These are phyloP conservation scores for Magallana nippona DNA, from an alignment of 2,888 invertebrate species.

Conservation along the genomic window DNA sequence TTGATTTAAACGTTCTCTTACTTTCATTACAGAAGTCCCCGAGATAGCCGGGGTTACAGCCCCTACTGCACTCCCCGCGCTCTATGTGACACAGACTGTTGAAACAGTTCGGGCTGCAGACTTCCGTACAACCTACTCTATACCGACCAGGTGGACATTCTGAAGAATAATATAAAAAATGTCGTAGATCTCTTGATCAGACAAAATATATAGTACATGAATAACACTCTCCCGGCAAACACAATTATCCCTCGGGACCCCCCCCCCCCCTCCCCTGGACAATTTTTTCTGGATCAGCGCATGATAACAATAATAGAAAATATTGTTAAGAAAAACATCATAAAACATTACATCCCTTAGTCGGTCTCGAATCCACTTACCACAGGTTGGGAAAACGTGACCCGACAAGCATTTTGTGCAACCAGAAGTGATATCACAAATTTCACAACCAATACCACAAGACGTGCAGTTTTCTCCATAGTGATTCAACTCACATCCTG, in stretches of 20 bases:
- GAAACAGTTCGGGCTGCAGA: neutral
- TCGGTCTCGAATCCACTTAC: neutral
- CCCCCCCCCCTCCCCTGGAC: too few relatives aligned
- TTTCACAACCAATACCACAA: conserved; percentile 11
- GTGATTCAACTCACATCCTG: conserved; percentile 2
- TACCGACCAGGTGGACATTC: neutral
- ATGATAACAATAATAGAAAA: neutral
- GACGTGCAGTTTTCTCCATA: neutral
- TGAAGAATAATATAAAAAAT: neutral
- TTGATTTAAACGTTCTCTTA: neutral
- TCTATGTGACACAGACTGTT: neutral
- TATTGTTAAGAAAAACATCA: neutral
- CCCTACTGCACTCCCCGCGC: neutral
- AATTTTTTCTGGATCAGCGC: too few relatives aligned
- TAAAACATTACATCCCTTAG: neutral
- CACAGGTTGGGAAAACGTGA: neutral
- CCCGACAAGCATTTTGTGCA: neutral
- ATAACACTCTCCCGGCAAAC: too few relatives aligned
- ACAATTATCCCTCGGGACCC: too few relatives aligned
- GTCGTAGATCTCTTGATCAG: too few relatives aligned
- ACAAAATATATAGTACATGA: too few relatives aligned
- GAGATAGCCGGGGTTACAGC: neutral
- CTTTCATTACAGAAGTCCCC: neutral
- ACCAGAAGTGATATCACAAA: neutral
- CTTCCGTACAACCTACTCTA: neutral